Conservation (phyloP, 1,140 invertebrate species). For the Brachionus asplanchnoidis region DNA sequence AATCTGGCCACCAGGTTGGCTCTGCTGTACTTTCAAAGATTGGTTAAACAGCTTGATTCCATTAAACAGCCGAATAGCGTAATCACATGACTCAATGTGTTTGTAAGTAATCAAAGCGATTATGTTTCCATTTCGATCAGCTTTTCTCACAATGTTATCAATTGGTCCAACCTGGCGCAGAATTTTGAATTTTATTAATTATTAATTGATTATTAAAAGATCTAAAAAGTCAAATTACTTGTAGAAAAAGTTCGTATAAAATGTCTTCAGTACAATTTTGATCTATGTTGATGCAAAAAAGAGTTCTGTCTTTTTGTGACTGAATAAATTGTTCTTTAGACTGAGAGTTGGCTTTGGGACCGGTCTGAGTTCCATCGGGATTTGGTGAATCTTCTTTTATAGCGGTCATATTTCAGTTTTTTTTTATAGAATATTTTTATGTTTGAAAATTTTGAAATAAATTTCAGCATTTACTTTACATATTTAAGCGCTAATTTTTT, state of each 20-base stretch:
- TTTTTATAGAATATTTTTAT: background rate
- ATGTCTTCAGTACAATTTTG: slow-evolving; percentile 23
- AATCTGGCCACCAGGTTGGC: background rate
- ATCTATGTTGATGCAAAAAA: slow-evolving; percentile 39
- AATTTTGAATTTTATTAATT: background rate
- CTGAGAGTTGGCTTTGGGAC: background rate
- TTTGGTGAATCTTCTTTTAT: background rate
- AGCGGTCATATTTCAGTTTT: background rate
- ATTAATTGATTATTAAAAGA: too few species aligned
- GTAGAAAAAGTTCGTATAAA: slow-evolving; percentile 32
- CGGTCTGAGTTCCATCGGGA: background rate
- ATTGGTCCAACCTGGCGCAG: background rate
- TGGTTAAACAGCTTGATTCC: slow-evolving; percentile 26
- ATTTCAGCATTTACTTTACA: too few species aligned
- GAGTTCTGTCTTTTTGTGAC: slow-evolving; percentile 37
- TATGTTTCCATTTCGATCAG: slow-evolving; percentile 31
- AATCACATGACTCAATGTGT: slow-evolving; percentile 33
- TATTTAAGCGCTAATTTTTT: too few species aligned
- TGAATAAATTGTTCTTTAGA: slow-evolving; percentile 21
- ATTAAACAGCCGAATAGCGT: slow-evolving; percentile 27
- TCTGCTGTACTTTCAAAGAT: slow-evolving; percentile 26
- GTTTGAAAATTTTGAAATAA: too few species aligned
- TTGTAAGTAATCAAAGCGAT: slow-evolving; percentile 27
- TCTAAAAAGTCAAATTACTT: background rate
- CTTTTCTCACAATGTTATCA: slow-evolving; percentile 25